A percentile compares a stretch with the other conserved stretches of the same genome.
These are phyloP conservation scores for Lampropteryx suffumata DNA, from an alignment of 2,888 invertebrate genomes.

Conservation along the genomic window DNA sequence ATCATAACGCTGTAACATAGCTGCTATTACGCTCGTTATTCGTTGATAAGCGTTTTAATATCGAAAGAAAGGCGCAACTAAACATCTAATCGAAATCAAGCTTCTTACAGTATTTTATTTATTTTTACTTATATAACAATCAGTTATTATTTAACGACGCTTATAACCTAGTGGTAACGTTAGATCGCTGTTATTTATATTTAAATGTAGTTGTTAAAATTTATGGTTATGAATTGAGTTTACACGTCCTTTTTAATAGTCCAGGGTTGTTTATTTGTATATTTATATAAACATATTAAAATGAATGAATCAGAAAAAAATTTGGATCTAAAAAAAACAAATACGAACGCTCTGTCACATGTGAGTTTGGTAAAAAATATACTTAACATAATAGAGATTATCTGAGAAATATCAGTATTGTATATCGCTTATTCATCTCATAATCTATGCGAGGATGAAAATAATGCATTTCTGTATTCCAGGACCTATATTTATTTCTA, in stretches of 20 bases:
- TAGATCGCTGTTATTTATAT: conserved; percentile 48
- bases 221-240: conserved; percentile 35
- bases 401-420: no score
- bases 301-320: background rate
- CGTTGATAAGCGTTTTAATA: conserved; percentile 20
- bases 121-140: conserved; percentile 37
- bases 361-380: no score
- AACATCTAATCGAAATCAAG: conserved; percentile 33
- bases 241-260: conserved; percentile 31
- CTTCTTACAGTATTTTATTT: conserved; percentile 52
- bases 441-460: conserved; percentile 7
- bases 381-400: no score
- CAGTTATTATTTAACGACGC: conserved; percentile 47
- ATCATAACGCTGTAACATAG: conserved; percentile 8
- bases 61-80: conserved; percentile 16
- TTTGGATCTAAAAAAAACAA: no score
- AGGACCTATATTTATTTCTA: conserved; percentile 41
- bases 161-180: conserved; percentile 46
- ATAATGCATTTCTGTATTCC: conserved; percentile 46
- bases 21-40: conserved; percentile 20
- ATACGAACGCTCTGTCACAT: no score
- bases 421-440: background rate
- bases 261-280: conserved; percentile 17
- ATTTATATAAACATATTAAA: background rate
- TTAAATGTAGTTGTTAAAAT: conserved; percentile 43